Conservation (phyloP, 2,888 invertebrate species). For the Byasa hedistus region DNA sequence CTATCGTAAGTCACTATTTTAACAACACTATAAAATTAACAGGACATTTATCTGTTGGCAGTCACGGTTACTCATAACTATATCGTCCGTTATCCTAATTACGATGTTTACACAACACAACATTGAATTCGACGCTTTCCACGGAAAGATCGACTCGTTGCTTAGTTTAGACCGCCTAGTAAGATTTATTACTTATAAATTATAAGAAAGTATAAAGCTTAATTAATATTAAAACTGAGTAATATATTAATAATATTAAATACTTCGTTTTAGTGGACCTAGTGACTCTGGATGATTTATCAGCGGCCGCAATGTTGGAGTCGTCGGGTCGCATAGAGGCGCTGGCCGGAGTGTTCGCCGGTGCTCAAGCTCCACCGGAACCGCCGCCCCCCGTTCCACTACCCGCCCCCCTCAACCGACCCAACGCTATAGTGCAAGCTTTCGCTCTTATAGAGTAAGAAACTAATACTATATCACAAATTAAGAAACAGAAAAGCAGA, state of each 20-base stretch:
- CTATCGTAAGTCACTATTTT: constrained; percentile 84
- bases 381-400: constrained; percentile 83
- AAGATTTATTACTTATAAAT: no score
- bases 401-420: constrained; percentile 86
- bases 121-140: no score
- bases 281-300: constrained; percentile 95
- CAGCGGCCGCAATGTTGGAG: constrained; percentile 96
- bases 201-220: not conserved
- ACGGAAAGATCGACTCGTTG: no score
- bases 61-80: not conserved
- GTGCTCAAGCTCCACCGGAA: constrained; percentile 80
- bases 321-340: constrained; percentile 96
- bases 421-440: constrained; percentile 84
- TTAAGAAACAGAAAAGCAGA: not conserved
- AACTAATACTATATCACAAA: constrained; percentile 20
- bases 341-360: constrained; percentile 89
- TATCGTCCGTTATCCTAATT: not conserved
- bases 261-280: constrained; percentile 86
- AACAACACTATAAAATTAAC: not conserved
- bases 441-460: constrained; percentile 82
- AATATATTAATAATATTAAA: not conserved
- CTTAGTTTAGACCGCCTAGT: no score
- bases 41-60: not conserved
- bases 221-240: not conserved
- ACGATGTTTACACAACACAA: no score